Conservation (phyloP, 2,113 vertebrate genomes). For the Cochlearius cochlearius region DNA sequence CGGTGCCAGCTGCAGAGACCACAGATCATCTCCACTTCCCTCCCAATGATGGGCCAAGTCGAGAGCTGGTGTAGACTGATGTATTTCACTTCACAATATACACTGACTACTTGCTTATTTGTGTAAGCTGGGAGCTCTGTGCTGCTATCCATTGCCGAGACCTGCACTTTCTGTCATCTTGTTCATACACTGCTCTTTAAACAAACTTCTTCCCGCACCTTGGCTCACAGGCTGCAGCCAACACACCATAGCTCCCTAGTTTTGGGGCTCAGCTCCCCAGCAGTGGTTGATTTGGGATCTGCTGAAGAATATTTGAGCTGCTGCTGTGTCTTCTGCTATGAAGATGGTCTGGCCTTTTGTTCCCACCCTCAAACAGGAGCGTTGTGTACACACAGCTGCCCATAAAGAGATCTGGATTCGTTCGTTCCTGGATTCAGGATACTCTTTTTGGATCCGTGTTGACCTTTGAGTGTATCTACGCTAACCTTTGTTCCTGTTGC, state of each 20-base stretch:
- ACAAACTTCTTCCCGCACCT: background rate
- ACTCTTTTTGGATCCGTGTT: background rate
- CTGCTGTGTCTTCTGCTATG: background rate
- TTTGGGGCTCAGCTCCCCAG: background rate
- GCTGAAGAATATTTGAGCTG: background rate
- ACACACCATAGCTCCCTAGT: background rate
- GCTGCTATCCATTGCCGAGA: rapidly evolving
- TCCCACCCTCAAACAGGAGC: background rate
- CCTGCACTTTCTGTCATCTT: background rate
- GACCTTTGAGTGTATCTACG: background rate
- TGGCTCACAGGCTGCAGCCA: background rate
- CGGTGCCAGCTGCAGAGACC: background rate
- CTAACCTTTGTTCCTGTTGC: background rate
- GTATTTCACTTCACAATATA: background rate
- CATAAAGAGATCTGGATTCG: background rate
- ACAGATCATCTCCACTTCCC: background rate
- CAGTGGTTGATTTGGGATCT: background rate
- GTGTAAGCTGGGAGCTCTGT: background rate
- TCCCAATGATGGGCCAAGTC: background rate
- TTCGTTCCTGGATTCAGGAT: background rate
- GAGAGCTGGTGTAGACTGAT: background rate
- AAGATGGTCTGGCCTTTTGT: background rate
- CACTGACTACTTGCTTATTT: background rate
- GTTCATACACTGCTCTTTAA: background rate
- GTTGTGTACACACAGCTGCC: background rate